Evolutionary conservation across 1,140 invertebrate species (phyloP), one percentile per base, ranked within the genome.

Genomic region (Lordiphosa clarofinis): DNA sequence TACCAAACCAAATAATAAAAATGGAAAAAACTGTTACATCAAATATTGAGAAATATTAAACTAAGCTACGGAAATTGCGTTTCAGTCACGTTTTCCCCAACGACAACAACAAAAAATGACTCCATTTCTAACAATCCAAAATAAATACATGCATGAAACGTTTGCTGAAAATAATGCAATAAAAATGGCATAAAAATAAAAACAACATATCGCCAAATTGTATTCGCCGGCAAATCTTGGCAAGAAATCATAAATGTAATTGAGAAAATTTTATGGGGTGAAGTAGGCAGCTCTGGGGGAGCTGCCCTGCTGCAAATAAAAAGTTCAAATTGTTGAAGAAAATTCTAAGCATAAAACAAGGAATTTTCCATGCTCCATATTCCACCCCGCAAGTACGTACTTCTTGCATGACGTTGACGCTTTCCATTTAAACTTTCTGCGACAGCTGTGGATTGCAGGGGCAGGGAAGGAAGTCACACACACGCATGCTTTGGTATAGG

Each of bases 211-310:
- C 10, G 24, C 38, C 33, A 46, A 61, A 55, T 55, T 39, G 62
- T 46, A 52, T 39, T 40, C 55, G 62, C 53, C 47, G 36, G 53
- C 44, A 71, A 78, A 78, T 84, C 76, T 78, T 73, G 56, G 46
- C 73, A 78, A 82, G 76, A 82, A 84, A 82, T 84, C 76, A 82
- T 82, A 82, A 82, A 82, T 82, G 78, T 84, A 84, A 82, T 84
- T 82, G 76, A 50, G 68, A 84, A 31, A 31, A 78, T 84, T 82
- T 82, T 84, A 82, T 82, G 73, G 55, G 47, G 38, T 31, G 28
- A 31, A 31, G 28, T 31, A 31, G 28, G 28, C 28, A 31, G 28
- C 28, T 7, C 4, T 31, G 28, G 28, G 28, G 5, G 28, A 8
- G 38, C 46, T 42, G 38, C 48, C 49, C 49, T 58, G 59, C 55